Evolutionary conservation across 2,888 invertebrate genomes (phyloP).

Genomic region (Meloe dianella): DNA sequence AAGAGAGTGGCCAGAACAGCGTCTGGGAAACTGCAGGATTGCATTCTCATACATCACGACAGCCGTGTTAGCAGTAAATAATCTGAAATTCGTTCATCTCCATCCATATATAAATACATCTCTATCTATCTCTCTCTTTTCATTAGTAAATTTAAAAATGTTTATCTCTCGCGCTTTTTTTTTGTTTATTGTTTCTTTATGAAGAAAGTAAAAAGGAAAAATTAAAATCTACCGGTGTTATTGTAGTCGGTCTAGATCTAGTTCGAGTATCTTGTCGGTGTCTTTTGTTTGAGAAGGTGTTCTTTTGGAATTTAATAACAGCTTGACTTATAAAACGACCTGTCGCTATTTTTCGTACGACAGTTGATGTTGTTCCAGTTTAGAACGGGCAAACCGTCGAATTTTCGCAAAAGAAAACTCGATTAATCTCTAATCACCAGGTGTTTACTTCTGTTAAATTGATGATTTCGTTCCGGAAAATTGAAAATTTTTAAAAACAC

Average conservation of each 20-base stretch:
- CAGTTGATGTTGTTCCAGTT: slow-evolving; percentile 12
- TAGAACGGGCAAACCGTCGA: background rate
- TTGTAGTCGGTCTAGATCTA: slow-evolving; percentile 3
- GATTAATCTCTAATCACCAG: background rate
- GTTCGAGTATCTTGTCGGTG: slow-evolving; percentile 5
- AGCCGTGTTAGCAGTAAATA: slow-evolving; percentile 28
- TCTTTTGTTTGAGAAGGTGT: background rate
- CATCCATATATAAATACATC: background rate
- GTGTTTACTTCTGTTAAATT: background rate
- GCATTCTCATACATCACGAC: slow-evolving; percentile 44
- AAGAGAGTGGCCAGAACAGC: slow-evolving; percentile 30
- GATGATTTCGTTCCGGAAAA: no score
- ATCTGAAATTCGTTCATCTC: background rate
- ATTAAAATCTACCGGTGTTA: background rate
- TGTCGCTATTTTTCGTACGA: slow-evolving; percentile 18
- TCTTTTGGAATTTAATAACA: slow-evolving; percentile 5
- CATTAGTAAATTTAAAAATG: background rate
- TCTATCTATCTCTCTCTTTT: background rate
- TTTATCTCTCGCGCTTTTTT: no score
- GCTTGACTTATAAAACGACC: slow-evolving; percentile 20
- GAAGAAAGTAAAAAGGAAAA: background rate
- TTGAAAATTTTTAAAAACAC: no score
- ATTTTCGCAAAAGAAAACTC: background rate
- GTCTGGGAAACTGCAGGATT: slow-evolving; percentile 43
- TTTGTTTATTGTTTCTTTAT: background rate